Conservation (phyloP, 2,113 vertebrate species). For the Elephantulus edwardii region DNA sequence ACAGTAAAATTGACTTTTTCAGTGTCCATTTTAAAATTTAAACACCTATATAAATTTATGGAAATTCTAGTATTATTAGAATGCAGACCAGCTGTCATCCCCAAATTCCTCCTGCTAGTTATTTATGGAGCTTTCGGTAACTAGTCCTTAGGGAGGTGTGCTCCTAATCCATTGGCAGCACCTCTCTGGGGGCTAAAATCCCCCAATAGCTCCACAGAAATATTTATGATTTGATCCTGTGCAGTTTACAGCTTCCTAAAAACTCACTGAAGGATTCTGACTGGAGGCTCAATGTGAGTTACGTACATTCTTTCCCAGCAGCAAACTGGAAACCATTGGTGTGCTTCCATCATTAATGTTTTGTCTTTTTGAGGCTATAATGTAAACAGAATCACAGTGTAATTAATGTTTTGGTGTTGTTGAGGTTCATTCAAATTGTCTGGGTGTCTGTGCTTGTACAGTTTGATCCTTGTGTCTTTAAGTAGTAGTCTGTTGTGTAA, state of each 20-base stretch:
- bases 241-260: no score
- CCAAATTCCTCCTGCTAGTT: not conserved
- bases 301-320: fast-evolving
- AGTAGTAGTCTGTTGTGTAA: not conserved
- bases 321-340: not conserved
- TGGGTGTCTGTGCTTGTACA: no score
- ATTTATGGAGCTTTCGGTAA: no score
- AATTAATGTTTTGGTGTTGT: not conserved
- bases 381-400: not conserved
- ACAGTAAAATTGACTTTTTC: not conserved
- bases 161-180: no score
- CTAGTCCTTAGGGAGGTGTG: no score
- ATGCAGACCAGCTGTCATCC: not conserved
- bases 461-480: not conserved
- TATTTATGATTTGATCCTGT: no score
- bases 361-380: not conserved
- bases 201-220: no score
- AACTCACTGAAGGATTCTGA: no score
- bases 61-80: not conserved
- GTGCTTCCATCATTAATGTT: not conserved
- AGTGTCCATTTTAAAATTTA: not conserved
- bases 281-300: no score
- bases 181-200: no score
- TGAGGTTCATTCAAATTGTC: no score
- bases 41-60: not conserved